Conservation (phyloP, 1,140 invertebrate genomes). For the Bombus vancouverensis region DNA sequence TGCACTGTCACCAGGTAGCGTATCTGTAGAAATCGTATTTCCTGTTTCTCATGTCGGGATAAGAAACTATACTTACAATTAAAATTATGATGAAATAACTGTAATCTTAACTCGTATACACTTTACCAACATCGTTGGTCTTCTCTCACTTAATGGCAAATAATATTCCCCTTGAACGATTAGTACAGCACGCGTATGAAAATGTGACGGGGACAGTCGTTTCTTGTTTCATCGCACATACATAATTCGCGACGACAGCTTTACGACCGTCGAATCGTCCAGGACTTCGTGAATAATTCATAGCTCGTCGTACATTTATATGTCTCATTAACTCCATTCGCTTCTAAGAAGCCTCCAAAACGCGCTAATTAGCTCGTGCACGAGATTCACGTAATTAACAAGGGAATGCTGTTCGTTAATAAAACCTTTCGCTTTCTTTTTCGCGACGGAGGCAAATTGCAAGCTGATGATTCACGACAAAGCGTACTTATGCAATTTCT, state of each 20-base stretch:
- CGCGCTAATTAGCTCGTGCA: conserved; percentile 37
- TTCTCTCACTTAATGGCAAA: too few species aligned
- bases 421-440: conserved; percentile 1
- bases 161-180: not conserved
- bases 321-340: conserved; percentile 29
- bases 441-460: not conserved
- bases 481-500: not conserved
- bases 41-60: not conserved
- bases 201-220: not conserved
- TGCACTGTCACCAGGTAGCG: not conserved
- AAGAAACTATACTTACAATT: too few species aligned
- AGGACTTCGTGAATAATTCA: conserved; percentile 30
- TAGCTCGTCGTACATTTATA: conserved; percentile 27
- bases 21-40: not conserved
- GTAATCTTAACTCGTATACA: not conserved
- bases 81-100: not conserved
- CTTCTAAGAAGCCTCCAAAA: conserved; percentile 23
- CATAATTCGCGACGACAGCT: conserved; percentile 20
- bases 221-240: not conserved
- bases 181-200: not conserved
- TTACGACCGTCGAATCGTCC: conserved; percentile 27
- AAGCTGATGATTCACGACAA: too few species aligned
- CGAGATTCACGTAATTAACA: conserved; percentile 37
- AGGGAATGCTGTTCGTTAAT: conserved; percentile 23
- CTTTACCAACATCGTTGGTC: not conserved